A percentile compares a stretch with the other conserved stretches of the same genome.
These are phyloP conservation scores for Lipophrys pholis DNA, from an alignment of 2,113 vertebrate species.

Conservation along the genomic window DNA sequence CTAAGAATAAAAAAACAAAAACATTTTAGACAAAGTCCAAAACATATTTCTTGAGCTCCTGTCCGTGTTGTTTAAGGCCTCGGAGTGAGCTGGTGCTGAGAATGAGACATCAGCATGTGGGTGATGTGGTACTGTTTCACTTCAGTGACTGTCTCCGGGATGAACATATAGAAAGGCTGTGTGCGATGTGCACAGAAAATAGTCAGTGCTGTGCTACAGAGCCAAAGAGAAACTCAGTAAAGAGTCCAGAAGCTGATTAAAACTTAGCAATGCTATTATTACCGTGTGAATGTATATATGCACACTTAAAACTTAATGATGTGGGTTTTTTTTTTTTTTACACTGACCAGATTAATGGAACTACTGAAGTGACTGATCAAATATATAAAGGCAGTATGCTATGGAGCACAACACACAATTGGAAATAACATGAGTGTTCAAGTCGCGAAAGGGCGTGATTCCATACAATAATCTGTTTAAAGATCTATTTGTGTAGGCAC, in stretches of 20 bases:
- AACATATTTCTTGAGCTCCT: too few relatives aligned
- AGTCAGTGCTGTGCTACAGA: slow-evolving; percentile 27
- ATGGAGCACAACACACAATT: slow-evolving; percentile 6
- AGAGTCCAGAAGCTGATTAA: slow-evolving; percentile 15
- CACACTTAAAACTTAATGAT: neutral
- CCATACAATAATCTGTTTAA: neutral
- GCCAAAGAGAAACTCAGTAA: slow-evolving; percentile 21
- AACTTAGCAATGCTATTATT: slow-evolving; percentile 1
- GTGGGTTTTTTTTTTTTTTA: neutral
- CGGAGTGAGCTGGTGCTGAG: slow-evolving; percentile 23
- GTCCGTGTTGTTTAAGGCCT: slow-evolving; percentile 23
- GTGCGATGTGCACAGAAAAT: slow-evolving; percentile 29
- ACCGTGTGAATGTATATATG: neutral
- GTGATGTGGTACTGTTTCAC: slow-evolving; percentile 33
- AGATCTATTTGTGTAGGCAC: neutral
- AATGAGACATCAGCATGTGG: slow-evolving; percentile 48
- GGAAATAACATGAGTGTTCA: neutral
- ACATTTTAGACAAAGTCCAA: too few relatives aligned
- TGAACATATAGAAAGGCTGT: slow-evolving; percentile 29
- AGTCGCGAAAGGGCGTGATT: neutral
- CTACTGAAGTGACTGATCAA: too few relatives aligned
- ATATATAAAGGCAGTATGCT: too few relatives aligned
- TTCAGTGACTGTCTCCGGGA: slow-evolving; percentile 41
- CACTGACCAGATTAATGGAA: neutral
- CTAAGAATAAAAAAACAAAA: too few relatives aligned